Evolutionary conservation across 2,797 vertebrate genomes (phyloP).

Genomic region (Poliocrania exsul): DNA sequence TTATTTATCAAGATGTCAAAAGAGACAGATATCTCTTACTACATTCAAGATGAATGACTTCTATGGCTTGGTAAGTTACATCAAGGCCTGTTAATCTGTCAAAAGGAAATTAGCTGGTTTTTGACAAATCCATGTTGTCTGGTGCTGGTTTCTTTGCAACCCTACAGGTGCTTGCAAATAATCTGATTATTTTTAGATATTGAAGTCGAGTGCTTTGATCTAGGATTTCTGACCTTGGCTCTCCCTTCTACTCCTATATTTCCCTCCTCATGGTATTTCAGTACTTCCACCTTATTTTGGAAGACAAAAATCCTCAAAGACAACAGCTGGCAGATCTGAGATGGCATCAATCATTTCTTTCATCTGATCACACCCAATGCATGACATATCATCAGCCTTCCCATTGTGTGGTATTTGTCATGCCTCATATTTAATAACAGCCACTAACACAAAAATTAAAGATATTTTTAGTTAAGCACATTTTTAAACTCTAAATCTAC

Average conservation of each 20-base stretch:
- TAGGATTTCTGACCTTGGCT: neutral
- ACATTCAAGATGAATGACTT: neutral
- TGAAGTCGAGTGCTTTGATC: neutral
- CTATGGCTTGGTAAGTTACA: neutral
- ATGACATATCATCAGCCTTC: neutral
- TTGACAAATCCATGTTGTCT: neutral
- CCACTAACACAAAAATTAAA: neutral
- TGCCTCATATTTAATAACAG: neutral
- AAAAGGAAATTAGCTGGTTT: neutral
- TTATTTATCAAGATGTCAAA: neutral
- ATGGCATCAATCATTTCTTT: neutral
- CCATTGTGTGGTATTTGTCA: neutral
- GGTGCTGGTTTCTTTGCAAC: neutral
- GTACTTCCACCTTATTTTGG: neutral
- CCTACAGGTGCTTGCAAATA: neutral
- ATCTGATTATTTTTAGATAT: neutral
- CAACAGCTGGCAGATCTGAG: neutral
- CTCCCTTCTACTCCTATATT: neutral
- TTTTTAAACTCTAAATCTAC: neutral
- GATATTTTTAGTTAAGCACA: neutral
- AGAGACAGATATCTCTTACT: neutral
- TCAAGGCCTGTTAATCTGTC: neutral
- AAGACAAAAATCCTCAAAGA: neutral
- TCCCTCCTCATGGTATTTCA: neutral
- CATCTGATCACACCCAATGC: neutral